Conservation (phyloP, 1,140 invertebrate genomes). For the Macrobrachium nipponense region DNA sequence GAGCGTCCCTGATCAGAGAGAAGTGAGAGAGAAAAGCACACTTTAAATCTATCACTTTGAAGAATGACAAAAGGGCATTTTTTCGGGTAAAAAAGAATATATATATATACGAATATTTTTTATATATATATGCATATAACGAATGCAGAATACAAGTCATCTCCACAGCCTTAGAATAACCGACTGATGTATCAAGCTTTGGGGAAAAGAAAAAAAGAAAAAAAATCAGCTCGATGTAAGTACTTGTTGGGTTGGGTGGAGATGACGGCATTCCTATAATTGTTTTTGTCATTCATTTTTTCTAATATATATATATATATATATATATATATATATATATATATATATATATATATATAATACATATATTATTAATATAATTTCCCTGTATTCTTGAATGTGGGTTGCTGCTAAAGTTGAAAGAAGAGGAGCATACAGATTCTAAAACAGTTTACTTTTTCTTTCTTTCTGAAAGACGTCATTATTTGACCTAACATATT, state of each 20-base stretch:
- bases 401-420: too few relatives aligned
- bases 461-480: too few relatives aligned
- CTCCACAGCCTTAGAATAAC: too few relatives aligned
- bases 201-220: too few relatives aligned
- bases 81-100: constrained; percentile 1
- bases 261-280: too few relatives aligned
- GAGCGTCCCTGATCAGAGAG: constrained; percentile 18
- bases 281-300: too few relatives aligned
- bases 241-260: too few relatives aligned
- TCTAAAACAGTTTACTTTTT: neutral
- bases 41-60: neutral
- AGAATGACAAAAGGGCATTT: neutral
- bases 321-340: neutral
- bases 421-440: neutral
- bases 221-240: too few relatives aligned
- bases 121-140: too few relatives aligned
- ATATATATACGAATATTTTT: neutral
- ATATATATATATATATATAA: constrained; percentile 26
- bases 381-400: neutral
- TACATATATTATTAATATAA: neutral
- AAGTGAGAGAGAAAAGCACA: constrained; percentile 13
- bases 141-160: too few relatives aligned
- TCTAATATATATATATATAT: neutral
- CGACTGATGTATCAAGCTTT: too few relatives aligned
- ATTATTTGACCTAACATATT: too few relatives aligned